Evolutionary conservation across 2,888 invertebrate species (phyloP).

Genomic region (Agrotis exclamationis): DNA sequence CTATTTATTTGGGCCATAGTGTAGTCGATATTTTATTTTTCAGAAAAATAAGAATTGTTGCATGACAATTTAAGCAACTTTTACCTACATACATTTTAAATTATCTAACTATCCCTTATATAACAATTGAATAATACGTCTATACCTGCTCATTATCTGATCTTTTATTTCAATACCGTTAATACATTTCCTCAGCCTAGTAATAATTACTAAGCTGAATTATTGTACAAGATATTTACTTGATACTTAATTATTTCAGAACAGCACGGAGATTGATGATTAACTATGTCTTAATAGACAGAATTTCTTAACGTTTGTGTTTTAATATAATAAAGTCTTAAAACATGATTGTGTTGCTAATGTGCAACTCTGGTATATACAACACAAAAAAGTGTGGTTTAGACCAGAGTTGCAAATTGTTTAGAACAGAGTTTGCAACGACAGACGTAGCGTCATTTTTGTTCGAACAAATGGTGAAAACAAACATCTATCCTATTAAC

Average conservation of each 20-base stretch:
- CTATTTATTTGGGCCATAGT: too few relatives aligned
- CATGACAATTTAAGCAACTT: background rate
- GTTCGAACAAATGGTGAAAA: too few relatives aligned
- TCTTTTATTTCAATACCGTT: constrained; percentile 45
- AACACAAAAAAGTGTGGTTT: too few relatives aligned
- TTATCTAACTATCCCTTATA: background rate
- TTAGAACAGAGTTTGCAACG: too few relatives aligned
- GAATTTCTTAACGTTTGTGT: constrained; percentile 25
- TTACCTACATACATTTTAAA: background rate
- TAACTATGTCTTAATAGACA: constrained; percentile 35
- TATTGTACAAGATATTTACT: constrained; percentile 29
- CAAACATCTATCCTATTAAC: too few relatives aligned
- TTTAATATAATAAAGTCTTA: constrained; percentile 33
- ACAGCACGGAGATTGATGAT: constrained; percentile 50
- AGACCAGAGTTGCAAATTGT: too few relatives aligned
- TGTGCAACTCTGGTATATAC: constrained; percentile 14
- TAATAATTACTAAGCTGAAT: constrained; percentile 12
- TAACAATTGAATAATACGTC: constrained; percentile 10
- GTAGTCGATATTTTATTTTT: too few relatives aligned
- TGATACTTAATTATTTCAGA: constrained; percentile 48
- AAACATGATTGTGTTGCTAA: constrained; percentile 28
- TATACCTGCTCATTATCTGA: constrained; percentile 4
- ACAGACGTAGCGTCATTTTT: too few relatives aligned
- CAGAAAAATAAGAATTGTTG: too few relatives aligned
- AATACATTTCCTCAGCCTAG: constrained; percentile 42